Percentiles rank a stretch among this genome's conserved stretches.
phyloP scores from a whole-genome alignment of 2,888 invertebrate species.

The Coremacera marginata region DNA sequence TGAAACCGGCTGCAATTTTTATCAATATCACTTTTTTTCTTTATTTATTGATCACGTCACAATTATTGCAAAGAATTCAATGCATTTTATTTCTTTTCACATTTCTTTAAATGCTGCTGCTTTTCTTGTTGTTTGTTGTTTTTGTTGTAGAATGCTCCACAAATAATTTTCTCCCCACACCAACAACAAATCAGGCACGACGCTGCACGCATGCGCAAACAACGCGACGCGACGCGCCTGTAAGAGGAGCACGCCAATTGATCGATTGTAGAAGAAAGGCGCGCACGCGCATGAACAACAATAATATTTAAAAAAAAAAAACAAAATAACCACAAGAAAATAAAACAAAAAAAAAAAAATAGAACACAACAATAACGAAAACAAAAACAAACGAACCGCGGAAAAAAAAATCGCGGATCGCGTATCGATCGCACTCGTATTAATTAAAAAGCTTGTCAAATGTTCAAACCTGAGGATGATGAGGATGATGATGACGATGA shows the following conservation, averaged over 20 bases:
- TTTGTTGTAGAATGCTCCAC: not conserved
- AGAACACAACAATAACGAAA: not conserved
- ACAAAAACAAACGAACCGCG: conserved; percentile 35
- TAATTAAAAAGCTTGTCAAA: conserved; percentile 38
- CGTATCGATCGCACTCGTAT: conserved; percentile 33
- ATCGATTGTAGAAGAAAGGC: conserved; percentile 18
- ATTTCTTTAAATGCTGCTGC: not conserved
- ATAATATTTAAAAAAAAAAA: conserved; percentile 14
- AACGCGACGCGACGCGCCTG: not conserved
- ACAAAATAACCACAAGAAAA: not conserved
- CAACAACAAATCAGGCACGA: conserved; percentile 23
- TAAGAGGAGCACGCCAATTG: not conserved
- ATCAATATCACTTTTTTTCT: conserved; percentile 22
- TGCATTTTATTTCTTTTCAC: conserved; percentile 28
- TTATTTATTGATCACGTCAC: conserved; percentile 42
- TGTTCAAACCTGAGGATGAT: not conserved
- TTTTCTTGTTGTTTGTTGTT: not conserved
- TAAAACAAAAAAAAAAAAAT: not conserved
- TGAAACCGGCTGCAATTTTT: conserved; percentile 32
- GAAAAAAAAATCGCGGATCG: conserved; percentile 16
- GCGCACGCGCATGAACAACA: conserved; percentile 22
- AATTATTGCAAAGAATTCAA: conserved; percentile 25
- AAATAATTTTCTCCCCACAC: conserved; percentile 6
- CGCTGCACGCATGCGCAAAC: conserved; percentile 9
- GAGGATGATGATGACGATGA: not conserved